Evolutionary conservation across 2,888 invertebrate genomes (phyloP).

Genomic region (Rhagophthalmus giganteus): DNA sequence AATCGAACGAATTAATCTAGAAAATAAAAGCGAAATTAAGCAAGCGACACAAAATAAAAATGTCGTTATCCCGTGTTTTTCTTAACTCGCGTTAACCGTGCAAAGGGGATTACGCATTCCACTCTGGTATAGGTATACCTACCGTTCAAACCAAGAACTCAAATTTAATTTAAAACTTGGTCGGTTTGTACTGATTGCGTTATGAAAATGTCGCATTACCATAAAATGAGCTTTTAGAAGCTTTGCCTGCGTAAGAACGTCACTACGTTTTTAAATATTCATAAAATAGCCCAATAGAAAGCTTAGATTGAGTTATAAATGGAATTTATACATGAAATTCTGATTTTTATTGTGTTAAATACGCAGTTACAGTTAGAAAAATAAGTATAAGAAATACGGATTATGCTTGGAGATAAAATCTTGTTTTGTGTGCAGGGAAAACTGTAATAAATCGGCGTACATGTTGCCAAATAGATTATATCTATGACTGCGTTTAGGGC

Average conservation of each 20-base stretch:
- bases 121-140: conserved; percentile 3
- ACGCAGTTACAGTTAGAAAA: too few relatives aligned
- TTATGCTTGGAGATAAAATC: too few relatives aligned
- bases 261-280: conserved; percentile 8
- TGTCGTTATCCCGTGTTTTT: too few relatives aligned
- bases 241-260: conserved; percentile 4
- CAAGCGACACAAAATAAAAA: too few relatives aligned
- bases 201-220: conserved; percentile 14
- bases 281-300: conserved; percentile 2
- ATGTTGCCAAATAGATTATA: too few relatives aligned
- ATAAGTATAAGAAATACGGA: too few relatives aligned
- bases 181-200: conserved; percentile 15
- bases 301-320: not conserved
- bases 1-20: too few relatives aligned
- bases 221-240: conserved; percentile 15
- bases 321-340: not conserved
- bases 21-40: too few relatives aligned
- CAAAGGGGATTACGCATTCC: conserved; percentile 12
- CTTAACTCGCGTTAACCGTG: conserved; percentile 5
- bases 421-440: too few relatives aligned
- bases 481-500: too few relatives aligned
- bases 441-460: too few relatives aligned
- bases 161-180: conserved; percentile 14
- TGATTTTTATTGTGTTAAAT: too few relatives aligned
- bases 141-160: conserved; percentile 12